Conservation (phyloP, 2,888 invertebrate genomes). For the Himalopsyche tibetana region DNA sequence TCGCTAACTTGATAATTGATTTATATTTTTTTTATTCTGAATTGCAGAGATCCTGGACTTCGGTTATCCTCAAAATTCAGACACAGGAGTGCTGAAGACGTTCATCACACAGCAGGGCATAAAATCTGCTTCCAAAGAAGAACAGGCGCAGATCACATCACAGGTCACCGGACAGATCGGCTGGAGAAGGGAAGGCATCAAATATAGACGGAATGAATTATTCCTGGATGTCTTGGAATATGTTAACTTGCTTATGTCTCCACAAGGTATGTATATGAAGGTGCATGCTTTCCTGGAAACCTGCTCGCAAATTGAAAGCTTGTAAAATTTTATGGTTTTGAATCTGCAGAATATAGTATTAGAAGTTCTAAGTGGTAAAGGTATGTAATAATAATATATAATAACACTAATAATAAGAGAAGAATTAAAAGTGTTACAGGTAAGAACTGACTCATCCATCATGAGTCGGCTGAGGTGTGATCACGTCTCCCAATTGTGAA, state of each 20-base stretch:
- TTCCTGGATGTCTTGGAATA: conserved; percentile 99
- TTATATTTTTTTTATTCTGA: conserved; percentile 6
- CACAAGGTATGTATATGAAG: conserved; percentile 84
- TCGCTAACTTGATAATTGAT: not conserved
- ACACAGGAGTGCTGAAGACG: conserved; percentile 98
- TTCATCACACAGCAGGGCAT: conserved; percentile 99
- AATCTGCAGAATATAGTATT: too few relatives aligned
- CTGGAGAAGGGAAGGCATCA: conserved; percentile 99
- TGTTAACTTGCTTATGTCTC: conserved; percentile 99
- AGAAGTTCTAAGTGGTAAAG: too few relatives aligned
- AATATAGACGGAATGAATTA: conserved; percentile 98
- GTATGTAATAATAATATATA: too few relatives aligned
- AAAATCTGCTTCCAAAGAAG: conserved; percentile 98
- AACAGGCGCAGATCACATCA: conserved; percentile 99
- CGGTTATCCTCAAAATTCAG: conserved; percentile 99
- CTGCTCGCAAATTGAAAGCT: too few relatives aligned
- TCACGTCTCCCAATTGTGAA: too few relatives aligned
- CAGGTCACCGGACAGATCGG: conserved; percentile 99
- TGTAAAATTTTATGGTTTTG: too few relatives aligned
- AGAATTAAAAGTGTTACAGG: too few relatives aligned
- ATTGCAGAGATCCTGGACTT: conserved; percentile 96
- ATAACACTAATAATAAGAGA: too few relatives aligned
- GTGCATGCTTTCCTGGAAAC: not conserved
- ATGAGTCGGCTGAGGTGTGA: too few relatives aligned
- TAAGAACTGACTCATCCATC: too few relatives aligned